A percentile compares a stretch with the other conserved stretches of the same genome.
These are phyloP conservation scores for Colius striatus DNA, from an alignment of 2,113 vertebrate species.

Conservation along the genomic window DNA sequence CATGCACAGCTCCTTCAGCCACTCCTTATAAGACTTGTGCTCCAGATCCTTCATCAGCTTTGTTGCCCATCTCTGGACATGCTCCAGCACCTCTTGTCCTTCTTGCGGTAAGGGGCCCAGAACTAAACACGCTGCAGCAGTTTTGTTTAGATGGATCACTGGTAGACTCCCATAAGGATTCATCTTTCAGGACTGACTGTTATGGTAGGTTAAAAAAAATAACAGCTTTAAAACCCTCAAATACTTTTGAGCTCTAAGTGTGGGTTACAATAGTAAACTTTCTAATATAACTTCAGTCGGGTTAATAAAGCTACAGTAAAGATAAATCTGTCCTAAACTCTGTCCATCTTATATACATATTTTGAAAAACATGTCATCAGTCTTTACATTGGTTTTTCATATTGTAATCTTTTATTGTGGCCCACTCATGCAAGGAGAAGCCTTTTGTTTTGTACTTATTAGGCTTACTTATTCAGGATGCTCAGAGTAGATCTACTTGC, in stretches of 20 bases:
- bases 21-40: too few relatives aligned
- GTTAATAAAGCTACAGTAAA: not conserved
- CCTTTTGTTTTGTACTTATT: not conserved
- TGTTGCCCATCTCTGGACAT: too few relatives aligned
- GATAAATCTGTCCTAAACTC: not conserved
- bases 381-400: not conserved
- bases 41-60: too few relatives aligned
- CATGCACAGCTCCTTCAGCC: too few relatives aligned
- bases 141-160: not conserved
- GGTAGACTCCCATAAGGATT: not conserved
- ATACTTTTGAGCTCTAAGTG: not conserved
- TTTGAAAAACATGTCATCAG: not conserved
- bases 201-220: not conserved
- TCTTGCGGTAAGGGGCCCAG: too few relatives aligned
- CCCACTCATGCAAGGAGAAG: not conserved
- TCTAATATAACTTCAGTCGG: not conserved
- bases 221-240: not conserved
- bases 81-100: too few relatives aligned
- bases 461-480: not conserved
- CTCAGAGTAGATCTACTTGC: not conserved
- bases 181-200: not conserved
- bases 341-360: not conserved
- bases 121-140: not conserved
- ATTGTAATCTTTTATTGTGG: not conserved
- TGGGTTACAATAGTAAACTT: not conserved